Conservation (phyloP, 2,888 invertebrate genomes). For the Caenorhabditis panamensis region DNA sequence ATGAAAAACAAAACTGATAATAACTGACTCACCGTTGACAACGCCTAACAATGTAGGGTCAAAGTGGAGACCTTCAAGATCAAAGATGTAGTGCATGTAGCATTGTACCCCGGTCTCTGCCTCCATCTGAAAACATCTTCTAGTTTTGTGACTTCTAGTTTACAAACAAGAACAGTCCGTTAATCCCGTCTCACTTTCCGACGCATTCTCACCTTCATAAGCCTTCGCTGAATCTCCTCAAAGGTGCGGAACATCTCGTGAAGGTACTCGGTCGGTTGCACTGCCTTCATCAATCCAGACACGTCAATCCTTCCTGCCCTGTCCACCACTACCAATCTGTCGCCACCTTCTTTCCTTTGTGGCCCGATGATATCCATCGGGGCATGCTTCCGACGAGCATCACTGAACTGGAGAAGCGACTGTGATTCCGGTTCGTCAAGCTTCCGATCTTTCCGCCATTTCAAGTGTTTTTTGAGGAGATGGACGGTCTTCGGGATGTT, state of each 20-base stretch:
- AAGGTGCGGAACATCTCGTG: slow-evolving; percentile 69
- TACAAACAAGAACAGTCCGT: not conserved
- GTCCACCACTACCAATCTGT: slow-evolving; percentile 69
- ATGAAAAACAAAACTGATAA: not conserved
- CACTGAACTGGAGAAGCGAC: slow-evolving; percentile 54
- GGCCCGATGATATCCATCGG: slow-evolving; percentile 69
- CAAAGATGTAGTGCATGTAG: slow-evolving; percentile 71
- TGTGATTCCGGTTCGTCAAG: slow-evolving; percentile 54
- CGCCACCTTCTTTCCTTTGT: slow-evolving; percentile 57
- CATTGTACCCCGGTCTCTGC: slow-evolving; percentile 63
- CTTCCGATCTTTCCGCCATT: slow-evolving; percentile 68
- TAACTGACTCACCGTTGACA: slow-evolving; percentile 57
- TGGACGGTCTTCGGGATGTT: slow-evolving; percentile 66
- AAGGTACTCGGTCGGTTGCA: slow-evolving; percentile 73
- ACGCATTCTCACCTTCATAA: slow-evolving; percentile 60
- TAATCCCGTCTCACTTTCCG: not conserved
- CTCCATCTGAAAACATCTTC: slow-evolving; percentile 83
- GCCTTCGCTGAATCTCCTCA: slow-evolving; percentile 61
- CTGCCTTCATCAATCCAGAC: slow-evolving; percentile 68
- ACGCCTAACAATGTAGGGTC: slow-evolving; percentile 66
- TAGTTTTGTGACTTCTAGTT: too few species aligned
- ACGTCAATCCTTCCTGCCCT: slow-evolving; percentile 70
- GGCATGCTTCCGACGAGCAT: slow-evolving; percentile 58
- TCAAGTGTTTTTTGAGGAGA: slow-evolving; percentile 68
- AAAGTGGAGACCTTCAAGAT: slow-evolving; percentile 68